Evolutionary conservation across 2,888 invertebrate genomes (phyloP), one percentile per base, ranked within the genome.

Genomic region (Hedychridium roseum): DNA sequence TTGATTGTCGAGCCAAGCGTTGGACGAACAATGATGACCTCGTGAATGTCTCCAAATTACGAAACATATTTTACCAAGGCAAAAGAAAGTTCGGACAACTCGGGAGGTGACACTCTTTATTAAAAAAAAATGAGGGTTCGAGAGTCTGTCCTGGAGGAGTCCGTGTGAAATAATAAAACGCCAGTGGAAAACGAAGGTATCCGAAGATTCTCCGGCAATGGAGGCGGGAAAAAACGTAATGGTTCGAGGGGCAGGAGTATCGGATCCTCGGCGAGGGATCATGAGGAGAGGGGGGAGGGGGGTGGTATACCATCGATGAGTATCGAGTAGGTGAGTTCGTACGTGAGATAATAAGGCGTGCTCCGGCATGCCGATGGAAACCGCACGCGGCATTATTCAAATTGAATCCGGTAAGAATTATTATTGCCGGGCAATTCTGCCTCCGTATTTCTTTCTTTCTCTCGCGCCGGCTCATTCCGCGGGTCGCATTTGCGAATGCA

Each of bases 371-470:
- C 68, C 73, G 66, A 74, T 76, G 73, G 68, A 72, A 75, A 76
- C 76, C 76, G 73, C 75, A 74, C 71, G 73, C 75, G 71, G 72
- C 70, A 76, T 76, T 76, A 76, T 76, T 76, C 74, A 76, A 76
- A 76, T 76, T 76, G 74, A 76, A 76, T 76, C 71, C 69, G 65
- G 70, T 71, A 74, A 74, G 75, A 74, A 74, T 75, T 74, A 76
- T 76, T 74, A 76, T 75, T 76, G 73, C 69, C 68, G 61, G 61
- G 60, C 62, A 64, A 67, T 55, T 61, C 60, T 63, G 66, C 43
- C 50, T 37, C 57, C 57, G 63, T 53, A 60, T 40, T 23, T 5
- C 23, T 9, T 23, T 9, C 23, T 23, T 9, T 23, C 9, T 23
- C 23, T 23, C 43, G 49, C 43, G 35, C 39, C 52, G 59, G 60